phyloP scores from a whole-genome alignment of 2,797 vertebrate genomes.

The Eidolon dupreanum region DNA sequence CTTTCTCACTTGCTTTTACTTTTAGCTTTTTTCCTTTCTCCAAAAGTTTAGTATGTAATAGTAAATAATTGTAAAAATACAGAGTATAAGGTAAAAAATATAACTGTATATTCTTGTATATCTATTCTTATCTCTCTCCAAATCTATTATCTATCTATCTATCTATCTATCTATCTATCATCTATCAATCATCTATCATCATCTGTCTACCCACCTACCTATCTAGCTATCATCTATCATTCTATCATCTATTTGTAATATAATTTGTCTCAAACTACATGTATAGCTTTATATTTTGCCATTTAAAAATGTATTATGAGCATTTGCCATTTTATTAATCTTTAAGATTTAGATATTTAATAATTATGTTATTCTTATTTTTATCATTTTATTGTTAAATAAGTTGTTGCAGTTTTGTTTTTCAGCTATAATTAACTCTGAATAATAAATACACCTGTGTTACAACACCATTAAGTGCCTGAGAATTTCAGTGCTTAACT shows the following conservation, averaged over 20 bases:
- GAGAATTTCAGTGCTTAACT: neutral
- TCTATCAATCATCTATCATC: too few relatives aligned
- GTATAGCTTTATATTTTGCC: neutral
- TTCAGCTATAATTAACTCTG: neutral
- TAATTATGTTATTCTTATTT: neutral
- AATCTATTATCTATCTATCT: neutral
- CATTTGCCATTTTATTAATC: neutral
- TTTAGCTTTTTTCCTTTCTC: neutral
- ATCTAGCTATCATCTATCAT: neutral
- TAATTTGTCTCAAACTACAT: neutral
- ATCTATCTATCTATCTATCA: too few relatives aligned
- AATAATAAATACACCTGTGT: neutral
- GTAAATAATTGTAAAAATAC: neutral
- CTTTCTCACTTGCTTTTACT: neutral
- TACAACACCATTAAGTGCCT: neutral
- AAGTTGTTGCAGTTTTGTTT: neutral
- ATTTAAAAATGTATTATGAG: neutral
- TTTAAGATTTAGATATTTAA: neutral
- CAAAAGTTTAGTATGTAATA: neutral
- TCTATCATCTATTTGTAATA: neutral
- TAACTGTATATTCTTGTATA: neutral
- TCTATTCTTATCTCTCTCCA: neutral
- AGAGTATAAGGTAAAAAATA: neutral
- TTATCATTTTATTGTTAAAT: neutral
- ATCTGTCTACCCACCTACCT: too few relatives aligned